A percentile compares a stretch with the other conserved stretches of the same genome.
Conservation (phyloP, 2,797 vertebrate genomes). For the Periparus ater region DNA sequence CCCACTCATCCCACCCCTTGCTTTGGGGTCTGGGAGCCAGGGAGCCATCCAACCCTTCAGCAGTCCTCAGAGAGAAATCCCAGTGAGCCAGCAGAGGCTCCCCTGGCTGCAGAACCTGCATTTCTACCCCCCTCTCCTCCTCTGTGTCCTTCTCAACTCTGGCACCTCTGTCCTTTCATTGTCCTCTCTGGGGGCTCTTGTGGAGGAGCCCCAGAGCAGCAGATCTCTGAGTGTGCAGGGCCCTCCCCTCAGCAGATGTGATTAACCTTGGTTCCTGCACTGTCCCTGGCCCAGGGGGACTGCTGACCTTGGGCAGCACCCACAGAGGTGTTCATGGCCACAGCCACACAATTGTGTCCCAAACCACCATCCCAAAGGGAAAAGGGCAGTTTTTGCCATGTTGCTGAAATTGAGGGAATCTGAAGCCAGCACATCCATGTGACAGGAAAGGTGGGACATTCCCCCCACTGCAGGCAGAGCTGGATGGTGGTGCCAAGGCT, state of each 20-base stretch:
- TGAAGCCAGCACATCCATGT: not conserved
- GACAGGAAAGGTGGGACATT: not conserved
- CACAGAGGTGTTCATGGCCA: not conserved
- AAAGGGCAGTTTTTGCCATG: not conserved
- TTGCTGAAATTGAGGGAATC: not conserved
- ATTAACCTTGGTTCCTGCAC: not conserved
- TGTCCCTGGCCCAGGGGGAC: not conserved
- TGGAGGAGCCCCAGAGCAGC: not conserved
- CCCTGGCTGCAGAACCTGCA: rapidly evolving
- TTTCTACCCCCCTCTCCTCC: not conserved
- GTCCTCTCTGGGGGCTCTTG: not conserved
- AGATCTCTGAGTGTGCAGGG: not conserved
- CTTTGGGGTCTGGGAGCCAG: not conserved
- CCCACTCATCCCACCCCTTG: not conserved
- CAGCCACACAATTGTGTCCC: not conserved
- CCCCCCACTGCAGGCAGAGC: not conserved
- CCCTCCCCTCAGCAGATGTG: not conserved
- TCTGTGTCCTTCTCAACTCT: not conserved
- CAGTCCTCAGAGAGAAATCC: not conserved
- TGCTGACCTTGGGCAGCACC: not conserved
- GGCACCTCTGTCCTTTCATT: not conserved
- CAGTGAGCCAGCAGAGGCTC: not conserved
- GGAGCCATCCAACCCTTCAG: not conserved
- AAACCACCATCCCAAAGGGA: not conserved
- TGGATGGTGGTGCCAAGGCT: not conserved